Base-by-base conservation (phyloP, 2,113 vertebrate species). In the Neolamprologus sp. region DNA sequence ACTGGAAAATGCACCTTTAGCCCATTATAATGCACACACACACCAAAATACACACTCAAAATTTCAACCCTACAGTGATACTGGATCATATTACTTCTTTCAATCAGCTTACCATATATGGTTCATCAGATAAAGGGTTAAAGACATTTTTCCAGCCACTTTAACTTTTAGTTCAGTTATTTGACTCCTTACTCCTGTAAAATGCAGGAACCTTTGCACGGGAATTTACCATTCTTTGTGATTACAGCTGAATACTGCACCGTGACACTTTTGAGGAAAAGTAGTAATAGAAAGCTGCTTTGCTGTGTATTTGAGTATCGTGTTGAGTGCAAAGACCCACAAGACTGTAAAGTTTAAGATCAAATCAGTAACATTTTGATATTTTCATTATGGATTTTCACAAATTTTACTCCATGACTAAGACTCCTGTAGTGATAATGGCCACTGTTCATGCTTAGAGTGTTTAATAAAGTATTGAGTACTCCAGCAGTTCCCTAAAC, bases 281-380 rank as follows among this genome's bases (percentile, higher is more conserved):
- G 37, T 42, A 23, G 0, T 23, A 71, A 42, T 3, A 73, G 3
- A 45, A 73, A 45, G 37, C n/a, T 17, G 40, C 37, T 73, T 23
- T 73, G 37, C 2, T 71, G n/a, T 71, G 65, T 17, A 45, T 42
- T 73, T 45, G 65, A 73, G 37, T 9, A 42, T 73, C 0, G 1
- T 26, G 19, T 45, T 73, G 37, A 73, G 65, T 45, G 37, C 65
- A 71, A 71, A 42, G 65, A 71, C 7, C 21, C 13, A 73, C 40
- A 26, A 45, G 13, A 71, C n/a, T 71, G n/a, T 58, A 30, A 60
- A 60, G 28, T 73, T 45, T 60, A 60, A 60, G 57, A 60, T 60
- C 40, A 45, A 40, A 7, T 73, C 68, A 26, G 65, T 71, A 42
- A 71, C 37, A 71, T 45, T 71, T 71, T 71, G 5, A 42, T 26